These are phyloP conservation scores for Spisula subtruncata DNA, from an alignment of 2,888 invertebrate species.

Conservation along the genomic window DNA sequence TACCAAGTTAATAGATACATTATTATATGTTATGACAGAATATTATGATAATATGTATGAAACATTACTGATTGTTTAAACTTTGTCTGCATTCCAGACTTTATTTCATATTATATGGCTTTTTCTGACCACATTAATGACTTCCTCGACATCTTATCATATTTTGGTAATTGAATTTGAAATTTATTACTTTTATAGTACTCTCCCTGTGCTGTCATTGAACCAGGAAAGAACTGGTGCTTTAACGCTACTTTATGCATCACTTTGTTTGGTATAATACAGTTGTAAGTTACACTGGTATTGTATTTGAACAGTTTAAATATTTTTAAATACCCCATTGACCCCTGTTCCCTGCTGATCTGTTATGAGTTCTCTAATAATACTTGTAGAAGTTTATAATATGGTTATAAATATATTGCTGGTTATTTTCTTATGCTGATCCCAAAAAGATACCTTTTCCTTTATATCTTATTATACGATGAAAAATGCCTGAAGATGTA, in stretches of 20 bases:
- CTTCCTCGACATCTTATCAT: not conserved
- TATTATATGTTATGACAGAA: slow-evolving; percentile 22
- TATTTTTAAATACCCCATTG: too few relatives aligned
- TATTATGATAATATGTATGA: not conserved
- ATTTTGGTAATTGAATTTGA: not conserved
- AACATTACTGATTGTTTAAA: not conserved
- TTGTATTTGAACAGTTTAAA: not conserved
- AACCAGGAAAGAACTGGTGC: not conserved
- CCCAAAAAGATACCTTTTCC: not conserved
- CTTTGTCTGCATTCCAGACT: slow-evolving; percentile 34
- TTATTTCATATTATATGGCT: slow-evolving; percentile 33
- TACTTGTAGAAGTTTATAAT: too few relatives aligned
- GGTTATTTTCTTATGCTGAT: not conserved
- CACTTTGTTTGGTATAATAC: not conserved
- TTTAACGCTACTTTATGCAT: not conserved
- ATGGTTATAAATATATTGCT: too few relatives aligned
- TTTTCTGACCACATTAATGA: not conserved
- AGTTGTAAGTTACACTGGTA: not conserved
- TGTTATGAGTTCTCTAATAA: too few relatives aligned
- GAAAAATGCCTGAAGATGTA: not conserved
- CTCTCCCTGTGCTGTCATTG: not conserved
- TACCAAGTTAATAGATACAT: slow-evolving; percentile 2
- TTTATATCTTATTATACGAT: too few relatives aligned
- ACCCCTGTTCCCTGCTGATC: too few relatives aligned
- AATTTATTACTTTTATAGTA: not conserved